Base-by-base conservation (phyloP, 1,140 invertebrate genomes). In the Macrosteles quadrilineatus region DNA sequence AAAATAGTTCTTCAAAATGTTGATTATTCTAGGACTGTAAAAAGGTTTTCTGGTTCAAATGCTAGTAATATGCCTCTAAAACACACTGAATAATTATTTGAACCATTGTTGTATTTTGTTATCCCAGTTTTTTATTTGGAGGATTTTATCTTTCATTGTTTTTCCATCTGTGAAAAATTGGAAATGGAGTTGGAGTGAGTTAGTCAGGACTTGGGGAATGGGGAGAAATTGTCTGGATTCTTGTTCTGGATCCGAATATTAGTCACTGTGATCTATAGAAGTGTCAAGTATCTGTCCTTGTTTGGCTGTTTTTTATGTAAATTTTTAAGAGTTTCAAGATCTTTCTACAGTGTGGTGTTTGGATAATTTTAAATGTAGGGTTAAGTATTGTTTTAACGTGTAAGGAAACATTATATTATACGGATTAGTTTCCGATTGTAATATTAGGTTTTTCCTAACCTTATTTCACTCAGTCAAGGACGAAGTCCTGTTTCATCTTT, bases 381-480 rank as follows among this genome's bases (percentile, higher is more conserved):
- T 63, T 6, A 31, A 59, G 29, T 32, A n/a, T 17, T 19, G 31
- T 63, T 36, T 32, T 31, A 31, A 32, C 29, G 1, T 25, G 12
- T 63, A 63, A 29, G 9, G 6, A 17, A 29, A 63, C 17, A 25
- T 17, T 63, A 36, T 31, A 27, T 11, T 3, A 25, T 63, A 27
- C n/a, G 6, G 12, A 25, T 59, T 59, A 11, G 23, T 45, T 43
- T 66, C 14, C 1, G 30, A n/a, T 64, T 32, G n/a, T 19, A 30
- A 6, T 36, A 64, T 11, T 36, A 11, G 19, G 29, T 6, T 27
- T 14, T 27, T 45, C 32, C 40, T 64, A 66, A 66, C 63, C 63
- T 45, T 66, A 66, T 66, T 66, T 66, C 27, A 66, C 9, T 3
- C 31, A 30, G 32, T 31, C 63, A 66, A 66, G 63, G 63, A 66